Percentiles rank a stretch among this genome's conserved stretches.
phyloP scores from a whole-genome alignment of 2,888 invertebrate genomes.

The Limnephilus auricula region DNA sequence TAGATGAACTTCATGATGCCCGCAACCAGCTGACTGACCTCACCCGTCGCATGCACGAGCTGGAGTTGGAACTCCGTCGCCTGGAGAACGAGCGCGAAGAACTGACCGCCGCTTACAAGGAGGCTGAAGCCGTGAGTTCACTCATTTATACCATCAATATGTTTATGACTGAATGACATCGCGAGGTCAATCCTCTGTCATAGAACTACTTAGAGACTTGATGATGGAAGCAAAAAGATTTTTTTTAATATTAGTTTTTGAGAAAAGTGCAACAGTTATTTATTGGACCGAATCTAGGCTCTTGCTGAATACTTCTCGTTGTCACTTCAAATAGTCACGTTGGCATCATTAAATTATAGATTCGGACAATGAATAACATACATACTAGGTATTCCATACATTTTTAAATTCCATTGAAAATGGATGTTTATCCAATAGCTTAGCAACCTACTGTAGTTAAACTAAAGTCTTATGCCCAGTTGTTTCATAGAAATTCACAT shows the following conservation, averaged over 20 bases:
- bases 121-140: constrained; percentile 96
- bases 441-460: background rate
- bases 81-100: constrained; percentile 99
- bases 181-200: background rate
- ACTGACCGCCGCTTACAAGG: constrained; percentile 97
- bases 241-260: no score
- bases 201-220: background rate
- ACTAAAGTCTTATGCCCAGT: background rate
- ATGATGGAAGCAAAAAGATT: background rate
- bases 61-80: constrained; percentile 97
- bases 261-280: background rate
- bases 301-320: background rate
- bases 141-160: background rate
- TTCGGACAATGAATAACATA: background rate
- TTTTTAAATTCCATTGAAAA: background rate
- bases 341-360: background rate
- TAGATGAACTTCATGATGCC: constrained; percentile 97
- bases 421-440: background rate
- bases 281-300: background rate
- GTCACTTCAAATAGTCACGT: no score
- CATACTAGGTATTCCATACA: background rate
- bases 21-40: constrained; percentile 95
- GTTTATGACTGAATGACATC: background rate
- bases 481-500: no score
- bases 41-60: constrained; percentile 97